Base-by-base conservation (phyloP, 2,797 vertebrate genomes). In the Glyptemys insculpta region DNA sequence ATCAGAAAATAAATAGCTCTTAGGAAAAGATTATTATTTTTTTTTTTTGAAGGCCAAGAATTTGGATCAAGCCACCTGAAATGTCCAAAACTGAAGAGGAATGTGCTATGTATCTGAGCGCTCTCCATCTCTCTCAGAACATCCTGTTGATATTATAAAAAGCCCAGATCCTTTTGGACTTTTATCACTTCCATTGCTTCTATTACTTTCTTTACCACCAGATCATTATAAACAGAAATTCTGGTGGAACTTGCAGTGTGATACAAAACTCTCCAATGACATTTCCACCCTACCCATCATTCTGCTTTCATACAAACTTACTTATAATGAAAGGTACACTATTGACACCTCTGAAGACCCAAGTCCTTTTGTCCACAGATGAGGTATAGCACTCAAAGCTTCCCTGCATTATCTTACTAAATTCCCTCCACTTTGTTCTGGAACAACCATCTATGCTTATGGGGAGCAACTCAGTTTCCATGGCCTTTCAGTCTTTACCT, bases 221-320 rank as follows among this genome's bases (percentile, higher is more conserved):
- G 44, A 57, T 79, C 76, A 41, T 1, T 19, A 53, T 21, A 21
- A 90, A 19, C 34, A 83, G 86, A 90, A 85, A 15, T 83, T 54
- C 6, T 23, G 44, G 18, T 72, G 12, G 12, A 80, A 15, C 29
- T 74, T 1, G 0, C 34, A n/a, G 65, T 1, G 3, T 0, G 0
- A 78, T 37, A 16, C 9, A 83, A 27, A 94, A 88, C 25, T 89
- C 68, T 87, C 52, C 8, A 72, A 86, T 9, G 2, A 50, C 37
- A 57, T n/a, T 72, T 37, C 9, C 19, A 62, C 47, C 57, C n/a
- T n/a, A 2, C 8, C 16, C 90, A 90, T 86, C 8, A n/a, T 37
- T 92, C 54, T 68, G 14, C 79, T 95, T 91, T 76, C 53, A 44
- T 41, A 56, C 0, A 7, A 49, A 79, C 53, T 44, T 89, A 7